Conservation (phyloP, 2,113 vertebrate species). For the Arenaria interpres region DNA sequence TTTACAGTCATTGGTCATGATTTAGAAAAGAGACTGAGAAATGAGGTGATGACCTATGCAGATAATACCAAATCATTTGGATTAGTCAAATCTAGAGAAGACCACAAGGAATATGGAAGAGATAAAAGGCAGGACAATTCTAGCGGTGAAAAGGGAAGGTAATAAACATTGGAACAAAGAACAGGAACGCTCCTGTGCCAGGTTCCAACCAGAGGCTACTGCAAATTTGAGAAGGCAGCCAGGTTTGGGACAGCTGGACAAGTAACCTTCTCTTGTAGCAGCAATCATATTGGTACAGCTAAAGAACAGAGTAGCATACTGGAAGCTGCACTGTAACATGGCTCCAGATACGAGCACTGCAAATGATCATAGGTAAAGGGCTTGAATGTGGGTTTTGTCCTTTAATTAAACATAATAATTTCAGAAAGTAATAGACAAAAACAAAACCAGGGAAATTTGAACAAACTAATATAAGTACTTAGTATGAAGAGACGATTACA, state of each 20-base stretch:
- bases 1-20: not conserved
- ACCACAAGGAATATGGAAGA: not conserved
- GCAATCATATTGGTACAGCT: not conserved
- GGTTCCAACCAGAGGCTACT: not conserved
- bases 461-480: not conserved
- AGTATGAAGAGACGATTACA: not conserved
- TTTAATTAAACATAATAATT: not conserved
- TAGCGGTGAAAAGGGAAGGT: not conserved
- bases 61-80: not conserved
- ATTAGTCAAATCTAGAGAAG: not conserved
- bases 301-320: not conserved
- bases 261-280: not conserved
- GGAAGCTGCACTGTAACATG: not conserved
- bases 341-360: not conserved
- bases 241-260: not conserved
- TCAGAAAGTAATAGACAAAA: not conserved
- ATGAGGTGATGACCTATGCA: not conserved
- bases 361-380: not conserved
- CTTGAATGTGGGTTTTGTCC: rapidly evolving
- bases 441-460: not conserved
- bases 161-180: not conserved
- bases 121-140: not conserved
- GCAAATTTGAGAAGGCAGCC: not conserved
- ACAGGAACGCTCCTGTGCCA: not conserved
- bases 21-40: constrained; percentile 18